These are phyloP conservation scores for Eurypyga helias DNA, from an alignment of 2,113 vertebrate genomes.

Conservation along the genomic window DNA sequence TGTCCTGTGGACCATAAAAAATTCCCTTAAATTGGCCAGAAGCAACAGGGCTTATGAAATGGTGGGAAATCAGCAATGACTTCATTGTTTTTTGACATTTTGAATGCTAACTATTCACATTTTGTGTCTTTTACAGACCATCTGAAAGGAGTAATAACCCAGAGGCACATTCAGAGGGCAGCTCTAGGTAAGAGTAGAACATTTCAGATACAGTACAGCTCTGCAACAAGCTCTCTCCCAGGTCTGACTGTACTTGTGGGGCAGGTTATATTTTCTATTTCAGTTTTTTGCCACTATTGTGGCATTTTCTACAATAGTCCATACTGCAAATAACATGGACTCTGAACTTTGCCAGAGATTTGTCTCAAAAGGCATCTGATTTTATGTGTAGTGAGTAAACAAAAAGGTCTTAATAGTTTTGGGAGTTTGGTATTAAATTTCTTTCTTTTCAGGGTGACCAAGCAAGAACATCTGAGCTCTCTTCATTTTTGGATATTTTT, in stretches of 20 bases:
- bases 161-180: conserved; percentile 84
- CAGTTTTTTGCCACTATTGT: neutral
- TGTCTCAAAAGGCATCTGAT: neutral
- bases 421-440: neutral
- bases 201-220: neutral
- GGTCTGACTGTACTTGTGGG: neutral
- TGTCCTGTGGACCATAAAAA: neutral
- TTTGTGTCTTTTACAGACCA: conserved; percentile 77
- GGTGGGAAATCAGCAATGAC: neutral
- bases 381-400: neutral
- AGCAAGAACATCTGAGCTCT: neutral
- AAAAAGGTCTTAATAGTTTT: neutral
- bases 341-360: neutral
- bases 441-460: neutral
- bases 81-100: neutral
- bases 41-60: neutral
- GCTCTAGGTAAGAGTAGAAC: conserved; percentile 79
- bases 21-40: neutral
- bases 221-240: neutral
- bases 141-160: conserved; percentile 86
- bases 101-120: neutral
- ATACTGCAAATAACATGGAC: neutral
- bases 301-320: neutral
- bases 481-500: neutral
- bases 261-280: neutral